Evolutionary conservation across 2,113 vertebrate genomes (phyloP).

Genomic region (Centropus bengalensis): DNA sequence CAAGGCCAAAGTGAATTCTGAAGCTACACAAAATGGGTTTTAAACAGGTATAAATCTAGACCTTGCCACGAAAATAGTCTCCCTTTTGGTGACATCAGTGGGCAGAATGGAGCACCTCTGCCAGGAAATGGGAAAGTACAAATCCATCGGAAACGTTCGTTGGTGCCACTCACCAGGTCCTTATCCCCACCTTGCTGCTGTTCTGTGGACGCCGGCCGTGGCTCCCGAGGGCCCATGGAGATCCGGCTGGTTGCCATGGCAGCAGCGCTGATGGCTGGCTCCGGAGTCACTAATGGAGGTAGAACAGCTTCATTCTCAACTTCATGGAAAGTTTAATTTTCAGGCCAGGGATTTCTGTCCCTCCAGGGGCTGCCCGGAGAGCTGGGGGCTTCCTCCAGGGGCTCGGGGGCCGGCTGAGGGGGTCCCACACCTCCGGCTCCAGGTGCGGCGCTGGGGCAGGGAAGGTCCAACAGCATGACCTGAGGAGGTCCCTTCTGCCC

Average conservation of each 20-base stretch:
- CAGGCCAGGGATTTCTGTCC: not conserved
- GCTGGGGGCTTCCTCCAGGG: not conserved
- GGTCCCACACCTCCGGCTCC: not conserved
- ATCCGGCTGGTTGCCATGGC: not conserved
- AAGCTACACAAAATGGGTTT: not conserved
- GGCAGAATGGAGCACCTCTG: not conserved
- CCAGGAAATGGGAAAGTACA: not conserved
- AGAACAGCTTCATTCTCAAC: not conserved
- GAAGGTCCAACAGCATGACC: not conserved
- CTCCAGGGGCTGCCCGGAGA: not conserved
- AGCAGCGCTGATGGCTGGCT: not conserved
- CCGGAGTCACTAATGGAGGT: not conserved
- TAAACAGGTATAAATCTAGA: not conserved
- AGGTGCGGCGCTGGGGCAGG: not conserved
- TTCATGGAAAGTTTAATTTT: not conserved
- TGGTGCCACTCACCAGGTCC: not conserved
- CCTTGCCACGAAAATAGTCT: not conserved
- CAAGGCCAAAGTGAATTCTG: not conserved
- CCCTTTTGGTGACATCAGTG: not conserved
- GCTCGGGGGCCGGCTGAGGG: too few relatives aligned
- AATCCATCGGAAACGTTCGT: fast-evolving
- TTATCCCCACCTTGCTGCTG: not conserved
- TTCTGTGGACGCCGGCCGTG: not conserved
- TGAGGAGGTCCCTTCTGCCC: not conserved
- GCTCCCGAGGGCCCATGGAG: not conserved